Evolutionary conservation across 2,888 invertebrate species (phyloP), one percentile per base, ranked within the genome.

Genomic region (Podabrus alpinus): DNA sequence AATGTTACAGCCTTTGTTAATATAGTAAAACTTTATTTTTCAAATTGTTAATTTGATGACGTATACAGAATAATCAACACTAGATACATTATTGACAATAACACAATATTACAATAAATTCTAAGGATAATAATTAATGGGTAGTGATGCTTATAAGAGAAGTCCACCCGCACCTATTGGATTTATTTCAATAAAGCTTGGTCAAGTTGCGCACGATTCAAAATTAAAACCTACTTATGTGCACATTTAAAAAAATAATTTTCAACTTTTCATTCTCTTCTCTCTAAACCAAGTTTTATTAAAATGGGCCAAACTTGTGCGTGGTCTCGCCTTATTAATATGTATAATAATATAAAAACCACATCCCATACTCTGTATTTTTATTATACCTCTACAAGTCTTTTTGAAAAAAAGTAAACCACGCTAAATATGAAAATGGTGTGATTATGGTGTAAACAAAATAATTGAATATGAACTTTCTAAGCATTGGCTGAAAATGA

Each of bases 1-100:
- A 69, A 61, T 71, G 61, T 29, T 74, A 75, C 75, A 75, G 75
- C 72, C 75, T 75, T 72, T 75, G 64, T 24, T 68, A 74, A 69
- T 75, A 75, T 71, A 75, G 72, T 66, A 75, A 74, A 73, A 61
- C 17, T 45, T 45, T 69, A 59, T 60, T 45, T 59, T 24, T 68
- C 71, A 15, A 29, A 25, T 60, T 15, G 60, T 60, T 74, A 67
- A 62, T 17, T 61, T 69, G 24, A 71, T 70, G 66, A 72, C 72
- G 64, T 75, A 72, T 66, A 75, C 70, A 73, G 72, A 45, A 45
- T 45, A 45, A 45, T 45, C 45, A 45, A 45, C 45, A 45, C 45
- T 45, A 45, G 45, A 45, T 45, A 45, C n/a, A 45, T 45, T 45
- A 45, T 45, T 45, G 45, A 45, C 70, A 70, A 75, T 73, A 75